Conservation (phyloP, 37 sponge, comb jelly and placozoan genomes). For the Aphrocallistes beatrix region DNA sequence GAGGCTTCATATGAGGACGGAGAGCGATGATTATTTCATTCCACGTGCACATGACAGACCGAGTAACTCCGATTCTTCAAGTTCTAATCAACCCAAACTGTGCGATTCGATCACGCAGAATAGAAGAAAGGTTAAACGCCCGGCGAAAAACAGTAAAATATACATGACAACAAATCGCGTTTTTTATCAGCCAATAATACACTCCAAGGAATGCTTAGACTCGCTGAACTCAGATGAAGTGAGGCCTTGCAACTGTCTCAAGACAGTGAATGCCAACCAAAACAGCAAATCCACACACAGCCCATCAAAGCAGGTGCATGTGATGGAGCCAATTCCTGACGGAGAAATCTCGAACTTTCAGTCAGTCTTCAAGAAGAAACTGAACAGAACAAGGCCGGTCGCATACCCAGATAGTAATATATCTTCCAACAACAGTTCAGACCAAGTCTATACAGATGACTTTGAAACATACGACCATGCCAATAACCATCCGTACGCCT, state of each 20-base stretch:
- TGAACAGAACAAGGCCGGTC: neutral
- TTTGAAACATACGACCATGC: neutral
- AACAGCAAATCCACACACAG: neutral
- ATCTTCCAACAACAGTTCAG: neutral
- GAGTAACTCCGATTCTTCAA: neutral
- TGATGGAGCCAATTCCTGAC: constrained; percentile 8
- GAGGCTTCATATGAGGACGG: neutral
- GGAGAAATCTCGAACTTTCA: constrained; percentile 3
- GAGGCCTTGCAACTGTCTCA: neutral
- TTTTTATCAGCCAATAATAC: neutral
- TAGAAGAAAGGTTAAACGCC: neutral
- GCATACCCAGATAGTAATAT: neutral
- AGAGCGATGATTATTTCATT: neutral
- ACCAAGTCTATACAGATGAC: neutral
- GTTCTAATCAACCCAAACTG: neutral
- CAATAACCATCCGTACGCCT: neutral
- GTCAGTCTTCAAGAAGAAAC: neutral
- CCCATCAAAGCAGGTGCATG: neutral
- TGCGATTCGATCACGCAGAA: neutral
- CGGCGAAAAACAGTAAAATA: neutral
- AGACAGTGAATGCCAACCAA: neutral
- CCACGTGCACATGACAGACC: neutral
- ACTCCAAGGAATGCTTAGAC: neutral
- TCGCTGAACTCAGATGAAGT: constrained; percentile 6
- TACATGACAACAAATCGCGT: neutral